These are phyloP conservation scores for Nylanderia fulva DNA, from an alignment of 1,140 invertebrate species.

Conservation along the genomic window DNA sequence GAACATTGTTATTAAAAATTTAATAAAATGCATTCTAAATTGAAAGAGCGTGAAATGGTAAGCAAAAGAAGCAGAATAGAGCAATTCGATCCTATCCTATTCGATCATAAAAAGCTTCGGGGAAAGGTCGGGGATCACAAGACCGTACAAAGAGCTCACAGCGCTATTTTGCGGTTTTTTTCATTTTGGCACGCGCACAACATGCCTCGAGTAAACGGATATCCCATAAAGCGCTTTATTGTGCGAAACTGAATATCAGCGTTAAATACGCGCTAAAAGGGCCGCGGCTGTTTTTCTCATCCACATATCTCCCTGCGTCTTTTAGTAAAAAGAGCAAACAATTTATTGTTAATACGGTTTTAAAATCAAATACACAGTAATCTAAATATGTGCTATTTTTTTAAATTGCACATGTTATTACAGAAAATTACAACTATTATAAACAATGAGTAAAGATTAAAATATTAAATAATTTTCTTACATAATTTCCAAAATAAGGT, in stretches of 20 bases:
- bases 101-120: neutral
- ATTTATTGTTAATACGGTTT: slow-evolving; percentile 29
- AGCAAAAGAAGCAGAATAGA: neutral
- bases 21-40: neutral
- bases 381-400: neutral
- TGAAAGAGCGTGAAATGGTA: neutral
- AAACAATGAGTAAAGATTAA: neutral
- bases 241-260: slow-evolving; percentile 83
- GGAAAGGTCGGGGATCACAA: slow-evolving; percentile 9
- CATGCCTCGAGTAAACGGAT: slow-evolving; percentile 82
- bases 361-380: slow-evolving; percentile 21
- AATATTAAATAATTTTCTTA: neutral
- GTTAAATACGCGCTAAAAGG: slow-evolving; percentile 75
- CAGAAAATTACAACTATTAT: neutral
- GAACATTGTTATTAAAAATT: slow-evolving; percentile 4
- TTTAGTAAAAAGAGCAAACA: slow-evolving; percentile 59
- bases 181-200: slow-evolving; percentile 85
- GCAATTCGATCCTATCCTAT: neutral
- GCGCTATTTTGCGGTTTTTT: slow-evolving; percentile 83
- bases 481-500: neutral
- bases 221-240: slow-evolving; percentile 85
- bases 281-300: slow-evolving; percentile 57
- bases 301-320: slow-evolving; percentile 40
- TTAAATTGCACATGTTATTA: neutral
- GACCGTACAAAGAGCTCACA: slow-evolving; percentile 69